Percentiles rank a stretch among this genome's conserved stretches.
These are phyloP conservation scores for Chiroxiphia lanceolata DNA, from an alignment of 2,797 vertebrate species.

Conservation along the genomic window DNA sequence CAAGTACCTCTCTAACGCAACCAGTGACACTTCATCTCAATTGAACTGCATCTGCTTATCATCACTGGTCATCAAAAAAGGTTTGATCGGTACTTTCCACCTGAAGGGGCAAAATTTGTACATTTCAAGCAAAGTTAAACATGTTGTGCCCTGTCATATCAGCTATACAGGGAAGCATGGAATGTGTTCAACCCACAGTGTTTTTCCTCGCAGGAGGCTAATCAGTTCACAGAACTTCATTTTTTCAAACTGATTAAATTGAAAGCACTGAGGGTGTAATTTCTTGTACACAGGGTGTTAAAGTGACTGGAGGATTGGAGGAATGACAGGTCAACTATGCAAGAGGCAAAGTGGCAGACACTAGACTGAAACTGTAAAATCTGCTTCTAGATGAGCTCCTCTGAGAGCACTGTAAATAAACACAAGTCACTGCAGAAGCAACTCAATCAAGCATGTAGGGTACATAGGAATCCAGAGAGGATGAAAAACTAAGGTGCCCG, in stretches of 20 bases:
- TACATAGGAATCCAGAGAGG: neutral
- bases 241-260: neutral
- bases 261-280: neutral
- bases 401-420: neutral
- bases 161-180: neutral
- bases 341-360: neutral
- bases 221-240: neutral
- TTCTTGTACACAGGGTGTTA: neutral
- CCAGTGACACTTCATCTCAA: neutral
- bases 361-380: neutral
- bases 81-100: neutral
- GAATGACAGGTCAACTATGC: neutral
- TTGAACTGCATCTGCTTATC: neutral
- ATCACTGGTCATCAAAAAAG: neutral
- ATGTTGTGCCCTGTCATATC: neutral
- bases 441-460: neutral
- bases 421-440: fast-evolving
- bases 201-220: neutral
- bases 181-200: neutral
- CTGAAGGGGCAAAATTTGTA: neutral
- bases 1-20: neutral
- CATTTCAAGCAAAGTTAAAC: neutral
- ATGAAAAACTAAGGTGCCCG: neutral
- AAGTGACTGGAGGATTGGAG: neutral
- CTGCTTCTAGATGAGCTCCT: neutral